Conservation (phyloP, 2,888 invertebrate species). For the Dasypogon diadema region DNA sequence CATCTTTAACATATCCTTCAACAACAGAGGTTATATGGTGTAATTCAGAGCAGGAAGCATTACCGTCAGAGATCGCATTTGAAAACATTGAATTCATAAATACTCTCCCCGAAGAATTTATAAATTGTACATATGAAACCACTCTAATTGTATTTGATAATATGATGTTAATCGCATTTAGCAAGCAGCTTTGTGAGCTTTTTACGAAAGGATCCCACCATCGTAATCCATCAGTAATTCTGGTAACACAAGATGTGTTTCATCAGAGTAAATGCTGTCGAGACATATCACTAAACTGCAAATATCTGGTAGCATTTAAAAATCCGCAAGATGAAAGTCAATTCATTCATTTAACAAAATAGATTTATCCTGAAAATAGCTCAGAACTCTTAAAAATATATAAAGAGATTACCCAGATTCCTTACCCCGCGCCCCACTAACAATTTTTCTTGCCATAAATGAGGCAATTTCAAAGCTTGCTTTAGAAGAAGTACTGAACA, state of each 20-base stretch:
- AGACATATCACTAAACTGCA: conserved; percentile 45
- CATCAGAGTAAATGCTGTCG: conserved; percentile 29
- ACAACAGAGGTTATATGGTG: too few relatives aligned
- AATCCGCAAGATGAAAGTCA: conserved; percentile 48
- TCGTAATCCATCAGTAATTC: conserved; percentile 14
- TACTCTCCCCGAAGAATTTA: too few relatives aligned
- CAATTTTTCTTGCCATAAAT: too few relatives aligned
- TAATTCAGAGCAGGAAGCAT: too few relatives aligned
- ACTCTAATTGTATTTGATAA: conserved; percentile 42
- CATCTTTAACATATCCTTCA: too few relatives aligned
- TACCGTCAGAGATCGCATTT: too few relatives aligned
- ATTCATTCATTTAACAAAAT: conserved; percentile 23
- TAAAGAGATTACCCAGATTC: conserved; percentile 27
- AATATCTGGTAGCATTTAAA: conserved; percentile 40
- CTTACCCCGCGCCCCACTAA: too few relatives aligned
- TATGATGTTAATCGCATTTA: conserved; percentile 28
- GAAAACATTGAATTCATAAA: too few relatives aligned
- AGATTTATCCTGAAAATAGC: conserved; percentile 46
- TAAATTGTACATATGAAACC: too few relatives aligned
- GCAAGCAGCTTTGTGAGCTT: conserved; percentile 29
- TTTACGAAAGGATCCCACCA: conserved; percentile 38
- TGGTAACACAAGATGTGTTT: conserved; percentile 40
- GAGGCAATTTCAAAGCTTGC: too few relatives aligned
- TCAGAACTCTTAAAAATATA: conserved; percentile 42
- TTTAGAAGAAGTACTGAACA: too few relatives aligned